Evolutionary conservation across 1,140 invertebrate species (phyloP), one percentile per base, ranked within the genome.

Genomic region (Babylonia areolata): DNA sequence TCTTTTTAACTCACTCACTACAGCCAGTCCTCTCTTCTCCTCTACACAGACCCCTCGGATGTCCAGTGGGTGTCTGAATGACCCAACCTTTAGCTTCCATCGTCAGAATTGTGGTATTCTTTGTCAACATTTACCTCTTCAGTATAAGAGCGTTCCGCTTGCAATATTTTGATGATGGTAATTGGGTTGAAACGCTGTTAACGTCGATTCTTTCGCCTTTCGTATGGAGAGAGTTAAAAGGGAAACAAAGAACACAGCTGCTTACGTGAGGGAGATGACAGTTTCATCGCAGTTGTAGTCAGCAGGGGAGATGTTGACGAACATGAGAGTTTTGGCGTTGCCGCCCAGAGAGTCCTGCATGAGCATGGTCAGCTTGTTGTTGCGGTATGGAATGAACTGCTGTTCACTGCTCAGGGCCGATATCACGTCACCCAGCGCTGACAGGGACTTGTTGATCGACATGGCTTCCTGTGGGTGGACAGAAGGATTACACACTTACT

Each of bases 401-500:
- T 94, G 92, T 40, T 93, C 92, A 86, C 92, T 93, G 96, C 89
- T 97, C 96, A 98, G 94, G 87, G 97, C 96, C 87, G 96, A 96
- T 85, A 98, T 97, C 20, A 98, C 97, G 71, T 96, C 95, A 37
- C 96, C 96, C 0, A 98, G 94, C 0, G 96, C 95, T 0, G 96
- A 96, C 1, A 98, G 93, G 15, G 97, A 97, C 89, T 96, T 96
- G 91, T 98, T 98, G 82, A 98, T 98, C 75, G 96, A 96, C 33
- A 96, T 96, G n/a, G 97, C 97, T 95, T 98, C 98, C 94, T 99
- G 98, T 81, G 99, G 95, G 17, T n/a, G 75, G 35, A 23, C 64
- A 81, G 31, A 77, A 85, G 82, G 78, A 5, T 31, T 42, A 84
- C 39, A 73, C 17, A 15, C 31, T n/a, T n/a, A n/a, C n/a, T n/a